Evolutionary conservation across 2,888 invertebrate genomes (phyloP), one percentile per base, ranked within the genome.

Genomic region (Tinea pellionella): DNA sequence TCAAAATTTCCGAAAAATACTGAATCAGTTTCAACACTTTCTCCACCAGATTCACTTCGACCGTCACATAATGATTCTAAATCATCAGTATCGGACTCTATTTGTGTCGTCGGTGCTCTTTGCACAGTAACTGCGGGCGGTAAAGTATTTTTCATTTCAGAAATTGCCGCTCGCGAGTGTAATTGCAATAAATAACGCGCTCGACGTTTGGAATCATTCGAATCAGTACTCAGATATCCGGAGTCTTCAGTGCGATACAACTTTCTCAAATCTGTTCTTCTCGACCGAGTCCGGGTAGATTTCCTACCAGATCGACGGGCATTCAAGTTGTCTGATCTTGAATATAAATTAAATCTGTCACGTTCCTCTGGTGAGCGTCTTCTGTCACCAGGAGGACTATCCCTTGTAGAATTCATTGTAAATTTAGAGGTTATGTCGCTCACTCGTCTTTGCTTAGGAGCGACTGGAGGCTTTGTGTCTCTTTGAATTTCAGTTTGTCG

Each of bases 141-240:
- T 59, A 29, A 61, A 8, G 63, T 63, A 47, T 64, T 67, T 51
- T 62, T 70, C 0, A 75, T 68, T 62, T 79, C 78, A 13, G 72
- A 70, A 7, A 68, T 56, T 43, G 37, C 32, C 9, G 73, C 77
- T 82, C 6, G 30, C 6, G 85, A 81, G 66, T 74, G 79, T 18
- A 85, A 65, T 64, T 88, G 88, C 75, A 86, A 75, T 62, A 86
- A 71, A 65, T 82, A 87, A 64, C 80, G 82, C 9, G 86, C 83
- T 68, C 82, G 78, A 43, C 83, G 78, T 67, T 86, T 88, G 0
- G 90, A 90, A 67, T 92, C 92, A 61, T 89, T 90, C 1, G 94
- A 95, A 71, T 95, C 95, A 0, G 94, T 94, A 71, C 95, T 96
- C 67, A 96, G 89, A 68, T 96, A 96, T 0, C 95, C 96, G 9